Base-by-base conservation (phyloP, 2,888 invertebrate species). In the Cerastis leucographa region DNA sequence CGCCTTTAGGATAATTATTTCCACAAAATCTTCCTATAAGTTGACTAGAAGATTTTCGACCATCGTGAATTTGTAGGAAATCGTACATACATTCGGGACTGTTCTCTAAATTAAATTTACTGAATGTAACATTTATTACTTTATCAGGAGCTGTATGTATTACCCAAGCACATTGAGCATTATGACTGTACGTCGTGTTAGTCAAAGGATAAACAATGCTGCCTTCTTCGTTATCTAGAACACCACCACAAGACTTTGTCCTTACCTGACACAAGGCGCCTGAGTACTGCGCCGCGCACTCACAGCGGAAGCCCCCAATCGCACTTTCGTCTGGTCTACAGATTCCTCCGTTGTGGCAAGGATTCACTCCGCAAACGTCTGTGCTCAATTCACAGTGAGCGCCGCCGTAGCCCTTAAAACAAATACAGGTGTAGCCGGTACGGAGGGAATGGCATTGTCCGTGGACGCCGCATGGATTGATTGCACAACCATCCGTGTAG, bases 21-120 rank as follows among this genome's bases (percentile, higher is more conserved):
- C 99, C 99, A 94, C 99, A 99, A 94, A 97, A 99, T 89, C 98
- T 97, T 12, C 98, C 99, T 71, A 99, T 97, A 67, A 97, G 93
- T 82, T 98, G 97, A 66, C 98, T 97, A 0, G 97, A 97, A 25
- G 98, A 97, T 83, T 97, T 97, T 29, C 97, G 96, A 0, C 99
- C 99, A 94, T 99, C 99, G 90, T 99, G 98, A 74, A 99, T 98
- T 98, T 99, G 97, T 81, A 97, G 94, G 90, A 97, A 98, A 91
- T 98, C 98, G 85, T 97, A 97, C 64, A 94, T 93, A 90, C 99
- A 99, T 66, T 97, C 97, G 0, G 93, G 91, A n/a, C 96, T 94
- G 2, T 94, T 90, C 93, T 99, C 98, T 85, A 99, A 89, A 89
- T 98, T 97, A 91, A 99, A 99, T 88, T 97, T 97, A 17, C 97